Base-by-base conservation (phyloP, 2,113 vertebrate species). In the Paradisaea rubra region DNA sequence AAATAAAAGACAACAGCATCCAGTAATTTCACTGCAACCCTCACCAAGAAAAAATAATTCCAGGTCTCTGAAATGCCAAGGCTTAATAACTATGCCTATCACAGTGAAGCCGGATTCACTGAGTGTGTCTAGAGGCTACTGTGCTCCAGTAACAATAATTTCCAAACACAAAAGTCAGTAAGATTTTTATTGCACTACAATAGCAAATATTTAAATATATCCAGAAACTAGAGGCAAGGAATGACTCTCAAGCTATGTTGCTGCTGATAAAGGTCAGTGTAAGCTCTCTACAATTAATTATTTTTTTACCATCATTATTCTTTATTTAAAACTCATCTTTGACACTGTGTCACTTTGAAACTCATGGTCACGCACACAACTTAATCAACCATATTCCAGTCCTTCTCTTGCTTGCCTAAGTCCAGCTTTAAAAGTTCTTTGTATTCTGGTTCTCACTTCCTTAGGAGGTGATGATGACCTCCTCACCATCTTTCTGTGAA, bases 281-380 rank as follows among this genome's bases (percentile, higher is more conserved):
- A 76, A 86, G 7, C 18, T 21, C 21, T 61, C 20, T 57, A 52
- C 30, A 44, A 33, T 42, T n/a, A 25, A 20, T 49, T 35, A 4
- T 11, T 24, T 30, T 45, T 59, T 69, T 13, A n/a, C 53, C 17
- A 49, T 65, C 4, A 0, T 49, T 88, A 61, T n/a, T 69, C 25
- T 90, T 54, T 53, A 49, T 69, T 93, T 82, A 74, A 85, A 95
- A 72, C 5, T 65, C 24, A 11, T 68, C 22, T 88, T 77, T 92
- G 56, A 77, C 22, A 57, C 30, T 50, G 20, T 27, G 17, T 59
- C 45, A 81, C 74, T 85, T 85, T 64, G 44, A 78, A 81, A 91
- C 9, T 60, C 35, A n/a, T 0, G 0, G 42, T n/a, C 47, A 41
- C 23, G 49, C 9, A 68, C 35, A n/a, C 42, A 81, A 14, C 35